Evolutionary conservation across 2,888 invertebrate species (phyloP).

Genomic region (Cremastinae sp.): DNA sequence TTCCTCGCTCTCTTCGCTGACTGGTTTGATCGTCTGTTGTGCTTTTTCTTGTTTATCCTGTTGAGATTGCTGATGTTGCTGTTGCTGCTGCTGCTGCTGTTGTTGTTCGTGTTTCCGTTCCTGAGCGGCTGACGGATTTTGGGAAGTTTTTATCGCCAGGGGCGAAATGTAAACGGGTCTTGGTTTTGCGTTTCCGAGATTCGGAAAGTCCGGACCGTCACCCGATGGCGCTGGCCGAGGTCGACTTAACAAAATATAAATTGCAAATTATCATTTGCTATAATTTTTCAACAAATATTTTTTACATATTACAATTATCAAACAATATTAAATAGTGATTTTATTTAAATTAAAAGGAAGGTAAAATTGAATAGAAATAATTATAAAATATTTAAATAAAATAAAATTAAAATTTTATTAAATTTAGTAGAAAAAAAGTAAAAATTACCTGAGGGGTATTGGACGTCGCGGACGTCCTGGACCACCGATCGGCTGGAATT

Average conservation of each 20-base stretch:
- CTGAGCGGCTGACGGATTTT: slow-evolving; percentile 27
- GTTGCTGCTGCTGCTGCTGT: slow-evolving; percentile 45
- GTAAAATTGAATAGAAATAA: too few relatives aligned
- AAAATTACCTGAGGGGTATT: slow-evolving; percentile 72
- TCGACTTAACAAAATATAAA: slow-evolving; percentile 46
- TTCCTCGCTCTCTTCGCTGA: slow-evolving; percentile 73
- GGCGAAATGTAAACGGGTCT: slow-evolving; percentile 46
- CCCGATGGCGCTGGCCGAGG: slow-evolving; percentile 27
- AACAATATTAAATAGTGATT: too few relatives aligned
- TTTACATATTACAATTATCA: too few relatives aligned
- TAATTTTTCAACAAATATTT: too few relatives aligned
- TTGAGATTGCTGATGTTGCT: slow-evolving; percentile 34
- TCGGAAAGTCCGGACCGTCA: slow-evolving; percentile 40
- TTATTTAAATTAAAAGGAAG: too few relatives aligned
- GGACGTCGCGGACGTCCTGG: slow-evolving; percentile 68
- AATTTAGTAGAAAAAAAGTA: too few relatives aligned
- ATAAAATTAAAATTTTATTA: too few relatives aligned
- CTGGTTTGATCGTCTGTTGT: slow-evolving; percentile 68
- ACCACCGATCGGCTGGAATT: slow-evolving; percentile 63
- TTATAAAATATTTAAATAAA: too few relatives aligned
- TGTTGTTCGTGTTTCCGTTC: slow-evolving; percentile 52
- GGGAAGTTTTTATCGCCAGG: slow-evolving; percentile 14
- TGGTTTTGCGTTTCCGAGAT: slow-evolving; percentile 29
- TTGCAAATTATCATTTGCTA: neutral
- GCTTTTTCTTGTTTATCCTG: slow-evolving; percentile 21